Evolutionary conservation across 2,113 vertebrate genomes (phyloP).

Genomic region (Tylochromis polylepis): DNA sequence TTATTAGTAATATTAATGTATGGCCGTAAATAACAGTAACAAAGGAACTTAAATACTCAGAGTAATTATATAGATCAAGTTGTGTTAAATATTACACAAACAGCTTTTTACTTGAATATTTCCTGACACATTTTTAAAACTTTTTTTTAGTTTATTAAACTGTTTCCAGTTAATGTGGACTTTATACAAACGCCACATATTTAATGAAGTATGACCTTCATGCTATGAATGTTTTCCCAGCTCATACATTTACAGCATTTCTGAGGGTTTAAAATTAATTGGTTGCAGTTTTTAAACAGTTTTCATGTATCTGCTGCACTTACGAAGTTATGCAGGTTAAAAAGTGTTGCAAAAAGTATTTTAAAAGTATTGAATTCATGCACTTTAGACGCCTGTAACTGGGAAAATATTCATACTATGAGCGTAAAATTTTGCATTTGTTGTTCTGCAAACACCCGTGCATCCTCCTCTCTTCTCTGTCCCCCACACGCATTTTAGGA

Average conservation of each 20-base stretch:
- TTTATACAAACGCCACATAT: neutral
- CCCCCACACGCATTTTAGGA: neutral
- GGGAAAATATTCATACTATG: rapidly evolving
- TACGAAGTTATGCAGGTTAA: neutral
- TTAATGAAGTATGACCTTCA: neutral
- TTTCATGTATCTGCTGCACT: neutral
- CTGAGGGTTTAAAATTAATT: neutral
- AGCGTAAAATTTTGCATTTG: neutral
- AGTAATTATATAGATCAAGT: neutral
- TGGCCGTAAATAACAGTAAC: neutral
- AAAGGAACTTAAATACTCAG: neutral
- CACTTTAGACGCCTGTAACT: rapidly evolving
- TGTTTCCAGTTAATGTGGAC: neutral
- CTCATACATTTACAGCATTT: neutral
- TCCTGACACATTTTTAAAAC: neutral
- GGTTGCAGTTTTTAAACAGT: neutral
- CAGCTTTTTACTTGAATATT: rapidly evolving
- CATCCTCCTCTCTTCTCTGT: neutral
- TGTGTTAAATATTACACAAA: neutral
- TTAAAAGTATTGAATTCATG: neutral
- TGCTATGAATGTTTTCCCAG: neutral
- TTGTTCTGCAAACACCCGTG: neutral
- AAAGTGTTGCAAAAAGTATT: neutral
- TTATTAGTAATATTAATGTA: neutral
- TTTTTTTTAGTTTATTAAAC: neutral